Conservation (phyloP, 2,888 invertebrate species). For the Oasisia sp. region DNA sequence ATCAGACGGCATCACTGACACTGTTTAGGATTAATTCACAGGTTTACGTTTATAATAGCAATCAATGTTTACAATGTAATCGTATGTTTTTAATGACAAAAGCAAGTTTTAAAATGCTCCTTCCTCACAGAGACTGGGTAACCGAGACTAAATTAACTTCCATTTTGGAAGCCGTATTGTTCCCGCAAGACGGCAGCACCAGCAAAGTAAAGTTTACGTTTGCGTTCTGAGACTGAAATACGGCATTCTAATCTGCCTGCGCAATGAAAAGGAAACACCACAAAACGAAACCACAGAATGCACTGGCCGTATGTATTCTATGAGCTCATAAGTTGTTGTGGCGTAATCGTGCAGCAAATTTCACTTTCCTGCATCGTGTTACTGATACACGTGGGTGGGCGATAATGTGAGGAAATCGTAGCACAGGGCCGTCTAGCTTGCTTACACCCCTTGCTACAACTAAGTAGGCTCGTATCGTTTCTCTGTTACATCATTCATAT, state of each 20-base stretch:
- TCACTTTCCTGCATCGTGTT: not conserved
- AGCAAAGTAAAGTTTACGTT: not conserved
- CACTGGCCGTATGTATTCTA: not conserved
- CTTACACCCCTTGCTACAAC: no score
- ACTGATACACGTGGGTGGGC: not conserved
- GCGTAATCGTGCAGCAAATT: not conserved
- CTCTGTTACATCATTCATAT: no score
- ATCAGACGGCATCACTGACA: no score
- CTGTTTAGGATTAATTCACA: no score
- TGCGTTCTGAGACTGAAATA: not conserved
- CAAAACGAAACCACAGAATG: slow-evolving; percentile 2
- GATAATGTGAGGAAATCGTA: not conserved
- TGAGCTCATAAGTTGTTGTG: not conserved
- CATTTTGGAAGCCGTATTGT: not conserved
- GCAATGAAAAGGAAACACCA: slow-evolving; percentile 3
- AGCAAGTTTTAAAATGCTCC: no score
- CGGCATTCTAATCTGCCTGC: not conserved
- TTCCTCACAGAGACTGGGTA: no score
- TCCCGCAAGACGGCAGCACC: not conserved
- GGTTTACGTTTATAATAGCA: no score
- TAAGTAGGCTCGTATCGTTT: no score
- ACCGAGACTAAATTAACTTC: no score
- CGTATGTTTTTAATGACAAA: no score
- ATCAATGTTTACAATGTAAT: no score
- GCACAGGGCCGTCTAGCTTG: no score